These are phyloP conservation scores for Drosophila merina DNA, from an alignment of 2,888 invertebrate species.

Conservation along the genomic window DNA sequence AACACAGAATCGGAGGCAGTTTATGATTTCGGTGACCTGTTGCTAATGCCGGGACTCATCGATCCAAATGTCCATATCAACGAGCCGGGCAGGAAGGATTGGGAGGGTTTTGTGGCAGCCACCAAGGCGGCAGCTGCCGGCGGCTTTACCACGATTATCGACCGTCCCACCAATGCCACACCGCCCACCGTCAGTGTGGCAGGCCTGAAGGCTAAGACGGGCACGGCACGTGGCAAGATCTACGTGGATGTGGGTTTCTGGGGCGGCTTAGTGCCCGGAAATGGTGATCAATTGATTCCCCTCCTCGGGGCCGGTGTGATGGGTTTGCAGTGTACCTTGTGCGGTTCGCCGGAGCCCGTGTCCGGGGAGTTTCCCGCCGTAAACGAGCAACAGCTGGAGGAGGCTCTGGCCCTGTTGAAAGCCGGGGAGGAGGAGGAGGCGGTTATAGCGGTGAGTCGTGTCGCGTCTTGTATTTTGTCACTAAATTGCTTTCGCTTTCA, in stretches of 20 bases:
- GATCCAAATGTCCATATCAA: slow-evolving; percentile 91
- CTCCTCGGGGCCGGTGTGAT: slow-evolving; percentile 88
- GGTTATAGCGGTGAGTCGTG: slow-evolving; percentile 86
- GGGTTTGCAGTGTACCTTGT: slow-evolving; percentile 90
- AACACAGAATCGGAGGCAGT: slow-evolving; percentile 85
- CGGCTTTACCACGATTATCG: slow-evolving; percentile 89
- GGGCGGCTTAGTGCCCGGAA: slow-evolving; percentile 91
- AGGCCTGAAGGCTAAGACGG: slow-evolving; percentile 87
- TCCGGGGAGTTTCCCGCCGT: slow-evolving; percentile 87
- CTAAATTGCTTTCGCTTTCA: slow-evolving; percentile 69
- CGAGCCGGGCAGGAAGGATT: slow-evolving; percentile 89
- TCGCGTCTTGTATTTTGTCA: slow-evolving; percentile 56
- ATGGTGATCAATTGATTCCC: slow-evolving; percentile 85
- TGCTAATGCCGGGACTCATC: slow-evolving; percentile 88
- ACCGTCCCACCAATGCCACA: slow-evolving; percentile 90
- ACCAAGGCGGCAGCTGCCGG: slow-evolving; percentile 90
- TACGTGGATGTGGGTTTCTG: slow-evolving; percentile 90
- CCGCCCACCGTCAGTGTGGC: slow-evolving; percentile 88
- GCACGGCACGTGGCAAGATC: slow-evolving; percentile 86
- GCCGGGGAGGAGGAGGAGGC: slow-evolving; percentile 85
- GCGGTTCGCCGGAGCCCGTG: slow-evolving; percentile 87
- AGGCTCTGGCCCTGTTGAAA: slow-evolving; percentile 84
- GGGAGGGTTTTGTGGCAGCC: slow-evolving; percentile 90
- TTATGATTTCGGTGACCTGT: slow-evolving; percentile 85
- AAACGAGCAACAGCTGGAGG: slow-evolving; percentile 85